Evolutionary conservation across 1,140 invertebrate genomes (phyloP), one percentile per base, ranked within the genome.

Genomic region (Neotoxoptera formosana): DNA sequence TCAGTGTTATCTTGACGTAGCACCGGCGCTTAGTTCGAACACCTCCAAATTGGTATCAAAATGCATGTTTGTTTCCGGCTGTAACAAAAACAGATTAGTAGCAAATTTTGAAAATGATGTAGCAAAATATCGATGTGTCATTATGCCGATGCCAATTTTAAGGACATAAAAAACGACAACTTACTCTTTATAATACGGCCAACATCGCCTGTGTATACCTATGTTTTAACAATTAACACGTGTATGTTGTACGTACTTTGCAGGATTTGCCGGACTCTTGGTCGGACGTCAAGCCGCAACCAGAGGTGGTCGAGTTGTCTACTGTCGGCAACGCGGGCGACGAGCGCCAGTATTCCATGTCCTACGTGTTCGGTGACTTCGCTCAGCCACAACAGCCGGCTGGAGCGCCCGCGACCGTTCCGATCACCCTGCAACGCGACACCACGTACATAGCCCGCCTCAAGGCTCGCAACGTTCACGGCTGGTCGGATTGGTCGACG

Each of bases 401-500:
- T 45, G 53, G 34, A 14, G 41, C 0, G 1, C 2, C 60, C 23
- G 7, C 9, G n/a, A 23, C n/a, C 30, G 9, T 17, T 2, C 60
- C 60, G 14, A n/a, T 76, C n/a, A 30, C 67, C 8, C n/a, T 93
- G 9, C 23, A 83, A 84, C 34, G 11, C 1, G 67, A 47, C 23
- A 53, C 81, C 34, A 93, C 91, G 21, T 93, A 84, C 34, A 48
- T 93, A 48, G 91, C 48, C 34, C 45, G 81, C 0, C 20, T 83
- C 14, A 45, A 81, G 67, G 81, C 91, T 36, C n/a, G 14, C 0
- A 93, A 93, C 48, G 23, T 36, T 20, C n/a, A 93, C 67, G 91
- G 91, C 23, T 93, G 91, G 91, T 93, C 91, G 17, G 91, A 93
- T 7, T 93, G 91, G 91, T 93, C 91, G 2, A 2, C n/a, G 8